A percentile compares a stretch with the other conserved stretches of the same genome.
These are phyloP conservation scores for Nomada lathburiana DNA, from an alignment of 2,888 invertebrate genomes.

Conservation along the genomic window DNA sequence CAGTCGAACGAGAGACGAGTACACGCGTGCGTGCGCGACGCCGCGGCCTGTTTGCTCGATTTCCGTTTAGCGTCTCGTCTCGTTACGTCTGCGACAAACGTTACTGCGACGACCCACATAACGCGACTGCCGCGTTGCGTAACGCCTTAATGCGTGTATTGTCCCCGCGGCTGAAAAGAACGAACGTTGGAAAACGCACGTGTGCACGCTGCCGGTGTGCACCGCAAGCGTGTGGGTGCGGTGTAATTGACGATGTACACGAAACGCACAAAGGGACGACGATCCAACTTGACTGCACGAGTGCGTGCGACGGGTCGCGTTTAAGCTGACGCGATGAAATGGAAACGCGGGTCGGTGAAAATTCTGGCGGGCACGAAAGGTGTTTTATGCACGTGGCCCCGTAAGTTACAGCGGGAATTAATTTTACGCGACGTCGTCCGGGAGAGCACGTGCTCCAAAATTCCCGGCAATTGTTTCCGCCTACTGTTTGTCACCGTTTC, in stretches of 20 bases:
- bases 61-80: constrained; percentile 19
- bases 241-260: background rate
- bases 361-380: constrained; percentile 1
- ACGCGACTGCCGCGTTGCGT: constrained; percentile 34
- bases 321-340: constrained; percentile 18
- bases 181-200: constrained; percentile 12
- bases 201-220: background rate
- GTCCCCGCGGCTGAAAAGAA: constrained; percentile 22
- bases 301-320: constrained; percentile 17
- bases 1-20: background rate
- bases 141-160: constrained; percentile 43
- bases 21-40: background rate
- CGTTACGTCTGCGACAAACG: constrained; percentile 36
- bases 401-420: constrained; percentile 16
- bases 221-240: background rate
- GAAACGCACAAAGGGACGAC: constrained; percentile 24
- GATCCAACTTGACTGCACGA: constrained; percentile 5
- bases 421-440: background rate
- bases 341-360: constrained; percentile 21
- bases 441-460: background rate
- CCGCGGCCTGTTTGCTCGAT: background rate
- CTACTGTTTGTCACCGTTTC: background rate
- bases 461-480: background rate
- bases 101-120: constrained; percentile 45
- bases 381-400: constrained; percentile 7